Evolutionary conservation across 2,888 invertebrate species (phyloP).

Genomic region (Tribolium freemani): DNA sequence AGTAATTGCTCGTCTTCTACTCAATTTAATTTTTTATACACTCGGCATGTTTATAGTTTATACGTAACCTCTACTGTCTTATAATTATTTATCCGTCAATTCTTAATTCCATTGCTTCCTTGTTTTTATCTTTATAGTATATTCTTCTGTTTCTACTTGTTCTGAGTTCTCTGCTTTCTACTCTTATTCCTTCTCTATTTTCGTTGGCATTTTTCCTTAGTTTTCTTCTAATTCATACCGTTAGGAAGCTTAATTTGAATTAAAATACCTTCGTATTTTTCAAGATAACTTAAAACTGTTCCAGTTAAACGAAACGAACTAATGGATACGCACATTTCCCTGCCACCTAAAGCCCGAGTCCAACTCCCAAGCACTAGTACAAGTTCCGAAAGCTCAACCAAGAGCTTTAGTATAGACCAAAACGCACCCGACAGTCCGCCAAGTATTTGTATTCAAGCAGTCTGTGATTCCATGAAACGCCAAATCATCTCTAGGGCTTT

Average conservation of each 20-base stretch:
- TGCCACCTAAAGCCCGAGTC: conserved; percentile 64
- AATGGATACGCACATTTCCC: conserved; percentile 72
- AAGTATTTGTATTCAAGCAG: conserved; percentile 69
- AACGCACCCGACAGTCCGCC: conserved; percentile 67
- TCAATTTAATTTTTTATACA: no score
- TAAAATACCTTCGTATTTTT: not conserved
- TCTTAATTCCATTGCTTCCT: no score
- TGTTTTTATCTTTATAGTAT: no score
- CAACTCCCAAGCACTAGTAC: conserved; percentile 78
- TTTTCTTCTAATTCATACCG: no score
- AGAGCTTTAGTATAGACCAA: conserved; percentile 70
- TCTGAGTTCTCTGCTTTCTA: no score
- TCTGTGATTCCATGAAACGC: conserved; percentile 94
- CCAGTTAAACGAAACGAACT: conserved; percentile 79
- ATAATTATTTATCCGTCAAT: no score
- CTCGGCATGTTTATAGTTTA: no score
- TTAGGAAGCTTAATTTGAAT: no score
- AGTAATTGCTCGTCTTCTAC: no score
- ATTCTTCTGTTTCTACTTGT: no score
- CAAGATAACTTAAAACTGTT: no score
- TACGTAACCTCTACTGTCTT: no score
- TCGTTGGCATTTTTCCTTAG: not conserved
- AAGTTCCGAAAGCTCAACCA: conserved; percentile 77
- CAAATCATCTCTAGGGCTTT: conserved; percentile 96
- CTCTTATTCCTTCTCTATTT: not conserved